These are phyloP conservation scores for Heliocidaris tuberculata DNA, from an alignment of 35 echinoderm and acorn worm species.

Conservation along the genomic window DNA sequence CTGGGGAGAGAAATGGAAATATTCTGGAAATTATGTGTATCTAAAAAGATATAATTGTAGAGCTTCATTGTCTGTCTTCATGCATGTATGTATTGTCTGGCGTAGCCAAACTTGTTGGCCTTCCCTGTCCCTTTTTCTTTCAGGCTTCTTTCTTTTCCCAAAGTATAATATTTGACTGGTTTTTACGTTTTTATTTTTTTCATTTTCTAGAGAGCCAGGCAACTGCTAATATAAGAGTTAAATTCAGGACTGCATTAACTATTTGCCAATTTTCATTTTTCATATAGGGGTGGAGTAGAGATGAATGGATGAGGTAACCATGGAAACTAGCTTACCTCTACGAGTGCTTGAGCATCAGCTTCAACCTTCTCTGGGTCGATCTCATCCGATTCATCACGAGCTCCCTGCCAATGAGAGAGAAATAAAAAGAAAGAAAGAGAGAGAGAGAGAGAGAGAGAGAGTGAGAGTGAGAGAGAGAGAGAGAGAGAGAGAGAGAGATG, in stretches of 20 bases:
- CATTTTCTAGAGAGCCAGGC: too few relatives aligned
- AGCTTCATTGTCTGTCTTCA: neutral
- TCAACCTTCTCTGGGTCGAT: constrained; percentile 65
- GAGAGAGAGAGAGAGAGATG: too few relatives aligned
- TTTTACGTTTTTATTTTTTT: too few relatives aligned
- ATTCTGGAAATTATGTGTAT: too few relatives aligned
- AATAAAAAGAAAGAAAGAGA: neutral
- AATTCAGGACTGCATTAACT: too few relatives aligned
- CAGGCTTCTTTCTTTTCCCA: neutral
- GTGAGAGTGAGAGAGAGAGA: neutral
- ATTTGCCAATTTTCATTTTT: too few relatives aligned
- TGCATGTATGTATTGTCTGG: neutral
- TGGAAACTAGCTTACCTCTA: constrained; percentile 58
- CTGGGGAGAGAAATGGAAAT: constrained; percentile 30
- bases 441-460: neutral
- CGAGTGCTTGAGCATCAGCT: constrained; percentile 66
- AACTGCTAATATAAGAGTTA: too few relatives aligned
- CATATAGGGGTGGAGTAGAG: too few relatives aligned
- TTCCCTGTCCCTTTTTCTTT: neutral
- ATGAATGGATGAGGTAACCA: constrained; percentile 2
- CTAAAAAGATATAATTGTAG: neutral
- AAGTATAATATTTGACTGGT: too few relatives aligned
- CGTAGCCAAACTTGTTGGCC: neutral
- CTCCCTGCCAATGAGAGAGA: constrained; percentile 46
- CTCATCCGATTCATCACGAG: constrained; percentile 64